These are phyloP conservation scores for Drosophila erecta DNA, from an alignment of 1,140 invertebrate species.

Conservation along the genomic window DNA sequence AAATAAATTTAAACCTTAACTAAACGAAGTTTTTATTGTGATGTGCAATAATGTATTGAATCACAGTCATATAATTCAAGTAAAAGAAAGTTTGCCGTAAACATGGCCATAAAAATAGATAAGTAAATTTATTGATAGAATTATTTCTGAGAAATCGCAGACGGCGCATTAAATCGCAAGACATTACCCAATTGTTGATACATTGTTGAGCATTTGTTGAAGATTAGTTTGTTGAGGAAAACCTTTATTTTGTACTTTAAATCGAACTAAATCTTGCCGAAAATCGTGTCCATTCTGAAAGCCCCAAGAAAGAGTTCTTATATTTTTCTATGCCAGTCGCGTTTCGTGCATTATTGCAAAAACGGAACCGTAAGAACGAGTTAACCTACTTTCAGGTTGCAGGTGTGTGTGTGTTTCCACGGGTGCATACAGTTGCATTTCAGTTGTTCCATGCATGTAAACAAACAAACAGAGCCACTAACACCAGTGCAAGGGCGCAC, in stretches of 20 bases:
- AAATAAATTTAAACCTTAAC: neutral
- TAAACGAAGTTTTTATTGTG: too few relatives aligned
- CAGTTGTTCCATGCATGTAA: conserved; percentile 36
- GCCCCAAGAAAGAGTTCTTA: neutral
- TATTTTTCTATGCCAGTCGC: conserved; percentile 3
- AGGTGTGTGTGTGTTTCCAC: conserved; percentile 13
- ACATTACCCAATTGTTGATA: too few relatives aligned
- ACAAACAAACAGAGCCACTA: conserved; percentile 39
- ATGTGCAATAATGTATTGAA: neutral
- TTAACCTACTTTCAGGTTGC: conserved; percentile 59
- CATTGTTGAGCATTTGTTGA: too few relatives aligned
- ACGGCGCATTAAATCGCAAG: too few relatives aligned
- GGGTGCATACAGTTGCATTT: conserved; percentile 25
- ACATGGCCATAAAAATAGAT: too few relatives aligned
- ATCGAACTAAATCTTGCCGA: neutral
- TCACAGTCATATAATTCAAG: too few relatives aligned
- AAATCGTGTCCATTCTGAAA: neutral
- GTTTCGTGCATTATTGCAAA: conserved; percentile 36
- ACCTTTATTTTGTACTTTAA: neutral
- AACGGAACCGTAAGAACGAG: conserved; percentile 53
- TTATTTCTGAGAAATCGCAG: too few relatives aligned
- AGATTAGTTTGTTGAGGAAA: too few relatives aligned
- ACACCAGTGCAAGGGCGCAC: conserved; percentile 32
- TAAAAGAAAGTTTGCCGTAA: too few relatives aligned
- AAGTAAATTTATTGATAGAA: too few relatives aligned